Percentiles rank a stretch among this genome's conserved stretches.
Conservation (phyloP, 2,113 vertebrate genomes). For the Nothobranchius kuhntae region DNA sequence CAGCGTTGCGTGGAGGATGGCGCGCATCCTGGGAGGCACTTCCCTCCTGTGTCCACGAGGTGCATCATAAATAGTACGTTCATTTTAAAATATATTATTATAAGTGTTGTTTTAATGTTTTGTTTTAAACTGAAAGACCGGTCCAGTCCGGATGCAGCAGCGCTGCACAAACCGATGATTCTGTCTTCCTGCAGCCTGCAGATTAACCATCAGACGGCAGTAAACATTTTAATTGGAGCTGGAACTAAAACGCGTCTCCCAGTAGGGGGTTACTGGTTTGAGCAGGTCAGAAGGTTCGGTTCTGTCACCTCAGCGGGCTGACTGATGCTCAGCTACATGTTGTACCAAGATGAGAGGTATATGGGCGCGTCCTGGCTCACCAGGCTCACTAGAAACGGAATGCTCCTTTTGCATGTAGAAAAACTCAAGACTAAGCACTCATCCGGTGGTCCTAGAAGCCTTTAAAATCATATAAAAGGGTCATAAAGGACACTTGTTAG, state of each 20-base stretch:
- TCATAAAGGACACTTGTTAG: too few relatives aligned
- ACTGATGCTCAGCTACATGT: too few relatives aligned
- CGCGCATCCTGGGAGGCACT: too few relatives aligned
- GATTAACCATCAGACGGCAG: constrained; percentile 33
- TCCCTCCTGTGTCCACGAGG: too few relatives aligned
- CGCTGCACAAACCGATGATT: constrained; percentile 41
- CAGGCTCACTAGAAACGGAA: constrained; percentile 23
- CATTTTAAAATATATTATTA: too few relatives aligned
- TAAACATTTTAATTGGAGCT: constrained; percentile 47
- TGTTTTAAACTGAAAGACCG: too few relatives aligned
- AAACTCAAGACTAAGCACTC: background rate
- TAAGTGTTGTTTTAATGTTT: too few relatives aligned
- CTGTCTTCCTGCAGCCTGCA: constrained; percentile 28
- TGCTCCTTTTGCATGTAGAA: constrained; percentile 14
- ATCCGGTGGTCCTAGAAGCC: background rate
- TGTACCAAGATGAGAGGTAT: constrained; percentile 32
- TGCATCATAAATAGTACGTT: too few relatives aligned
- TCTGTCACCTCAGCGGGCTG: constrained; percentile 1
- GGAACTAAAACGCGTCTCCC: constrained; percentile 31
- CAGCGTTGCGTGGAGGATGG: too few relatives aligned
- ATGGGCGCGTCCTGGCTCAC: constrained; percentile 67
- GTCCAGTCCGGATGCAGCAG: background rate
- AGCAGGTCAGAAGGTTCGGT: background rate
- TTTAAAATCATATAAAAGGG: too few relatives aligned
- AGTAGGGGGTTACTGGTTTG: constrained; percentile 1